Base-by-base conservation (phyloP, 2,888 invertebrate genomes). In the Calameuta pallipes region DNA sequence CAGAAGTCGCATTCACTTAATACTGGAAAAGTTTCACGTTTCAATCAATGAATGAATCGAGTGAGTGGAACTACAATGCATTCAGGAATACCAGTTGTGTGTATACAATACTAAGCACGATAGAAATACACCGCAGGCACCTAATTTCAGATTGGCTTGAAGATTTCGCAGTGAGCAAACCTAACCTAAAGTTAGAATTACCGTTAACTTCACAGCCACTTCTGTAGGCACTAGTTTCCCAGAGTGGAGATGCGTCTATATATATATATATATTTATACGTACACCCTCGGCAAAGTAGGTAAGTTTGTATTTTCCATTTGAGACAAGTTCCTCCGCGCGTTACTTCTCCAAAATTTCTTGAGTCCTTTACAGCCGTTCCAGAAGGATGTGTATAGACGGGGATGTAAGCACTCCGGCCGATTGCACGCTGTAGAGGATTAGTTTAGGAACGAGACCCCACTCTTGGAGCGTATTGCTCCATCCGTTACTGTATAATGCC, bases 401-500 rank as follows among this genome's bases (percentile, higher is more conserved):
- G 73, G 75, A 81, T 76, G 81, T 83, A 83, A 83, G 83, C 83
- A 83, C 83, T 69, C 78, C 41, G 70, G 69, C 78, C 77, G 80
- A 81, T 83, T 80, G 82, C 79, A 80, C 78, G 82, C 83, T 83
- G 78, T 74, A 77, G 77, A 75, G 80, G 78, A 82, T 84, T 82
- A 81, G 56, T 56, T 23, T 23, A 23, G 23, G 23, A 56, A 56
- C 76, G 37, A 69, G 69, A 79, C 76, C 76, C 81, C 83, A 80
- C 80, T 79, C 75, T 76, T 71, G 79, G 81, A 83, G 56, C 85
- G 79, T 80, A 76, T 69, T 70, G 73, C 77, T 76, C 69, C 31
- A 41, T 68, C 71, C 73, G 79, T 79, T 73, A 76, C 76, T 73
- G 78, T 80, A 79, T 80, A 81, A 76, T 74, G 70, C 35, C 69